These are phyloP conservation scores for Deilephila porcellus DNA, from an alignment of 2,888 invertebrate genomes.

Conservation along the genomic window DNA sequence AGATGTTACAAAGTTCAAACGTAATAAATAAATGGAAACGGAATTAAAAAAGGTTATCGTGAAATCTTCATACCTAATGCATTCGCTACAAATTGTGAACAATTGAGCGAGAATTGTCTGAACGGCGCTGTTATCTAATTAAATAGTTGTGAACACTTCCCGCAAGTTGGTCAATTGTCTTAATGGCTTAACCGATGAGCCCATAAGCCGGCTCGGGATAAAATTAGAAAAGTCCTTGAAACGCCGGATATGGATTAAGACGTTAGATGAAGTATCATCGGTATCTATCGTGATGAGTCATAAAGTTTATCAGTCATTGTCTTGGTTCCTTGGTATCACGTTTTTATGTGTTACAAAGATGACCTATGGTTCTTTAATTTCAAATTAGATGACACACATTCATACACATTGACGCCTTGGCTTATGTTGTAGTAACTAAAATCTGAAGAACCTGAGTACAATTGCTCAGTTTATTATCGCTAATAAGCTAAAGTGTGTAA, in stretches of 20 bases:
- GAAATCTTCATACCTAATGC: background rate
- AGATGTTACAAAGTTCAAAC: background rate
- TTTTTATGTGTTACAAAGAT: no score
- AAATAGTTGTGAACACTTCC: background rate
- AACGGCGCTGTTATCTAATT: constrained; percentile 18
- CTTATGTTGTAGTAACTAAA: no score
- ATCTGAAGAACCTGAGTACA: no score
- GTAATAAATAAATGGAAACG: background rate
- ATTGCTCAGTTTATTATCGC: no score
- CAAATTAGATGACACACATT: no score
- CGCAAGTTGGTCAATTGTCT: constrained; percentile 6
- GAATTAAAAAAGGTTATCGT: background rate
- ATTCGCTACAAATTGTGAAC: constrained; percentile 1
- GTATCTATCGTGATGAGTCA: background rate
- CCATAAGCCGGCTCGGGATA: constrained; percentile 2
- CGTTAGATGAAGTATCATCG: background rate
- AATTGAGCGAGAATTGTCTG: constrained; percentile 6
- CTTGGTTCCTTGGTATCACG: no score
- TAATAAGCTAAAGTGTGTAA: no score
- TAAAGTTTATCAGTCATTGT: background rate
- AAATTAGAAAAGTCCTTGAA: constrained; percentile 22
- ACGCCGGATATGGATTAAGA: constrained; percentile 25
- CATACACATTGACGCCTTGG: no score
- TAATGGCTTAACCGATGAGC: constrained; percentile 12
- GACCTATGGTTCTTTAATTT: background rate